Evolutionary conservation across 2,113 vertebrate genomes (phyloP).

Genomic region (Percina caprodes): DNA sequence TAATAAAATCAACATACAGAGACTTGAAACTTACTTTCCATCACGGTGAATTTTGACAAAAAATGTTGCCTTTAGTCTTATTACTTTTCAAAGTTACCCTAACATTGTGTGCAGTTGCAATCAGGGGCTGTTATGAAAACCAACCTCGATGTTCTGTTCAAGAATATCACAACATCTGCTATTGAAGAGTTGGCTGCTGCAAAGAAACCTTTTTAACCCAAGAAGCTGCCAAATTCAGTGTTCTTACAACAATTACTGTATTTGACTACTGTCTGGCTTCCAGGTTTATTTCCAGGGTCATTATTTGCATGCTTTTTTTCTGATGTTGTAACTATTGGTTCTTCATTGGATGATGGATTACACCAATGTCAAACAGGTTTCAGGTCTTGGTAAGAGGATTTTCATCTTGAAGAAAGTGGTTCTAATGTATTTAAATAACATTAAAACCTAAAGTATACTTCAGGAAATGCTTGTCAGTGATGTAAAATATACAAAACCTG

Average conservation of each 20-base stretch:
- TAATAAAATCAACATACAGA: background rate
- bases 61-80: background rate
- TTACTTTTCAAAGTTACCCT: background rate
- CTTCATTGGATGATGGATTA: constrained; percentile 13
- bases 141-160: background rate
- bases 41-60: background rate
- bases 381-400: background rate
- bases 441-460: background rate
- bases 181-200: background rate
- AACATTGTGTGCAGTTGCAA: background rate
- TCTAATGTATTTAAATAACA: background rate
- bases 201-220: background rate
- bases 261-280: constrained; percentile 23
- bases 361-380: constrained; percentile 39
- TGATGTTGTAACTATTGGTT: background rate
- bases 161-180: constrained; percentile 4
- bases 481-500: background rate
- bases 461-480: background rate
- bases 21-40: background rate
- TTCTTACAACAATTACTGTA: background rate
- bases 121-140: constrained; percentile 22
- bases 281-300: constrained; percentile 4
- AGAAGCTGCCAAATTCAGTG: constrained; percentile 22
- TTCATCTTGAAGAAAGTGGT: background rate
- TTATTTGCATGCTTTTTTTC: constrained; percentile 4